Base-by-base conservation (phyloP, 2,113 vertebrate genomes). In the Gadus macrocephalus region DNA sequence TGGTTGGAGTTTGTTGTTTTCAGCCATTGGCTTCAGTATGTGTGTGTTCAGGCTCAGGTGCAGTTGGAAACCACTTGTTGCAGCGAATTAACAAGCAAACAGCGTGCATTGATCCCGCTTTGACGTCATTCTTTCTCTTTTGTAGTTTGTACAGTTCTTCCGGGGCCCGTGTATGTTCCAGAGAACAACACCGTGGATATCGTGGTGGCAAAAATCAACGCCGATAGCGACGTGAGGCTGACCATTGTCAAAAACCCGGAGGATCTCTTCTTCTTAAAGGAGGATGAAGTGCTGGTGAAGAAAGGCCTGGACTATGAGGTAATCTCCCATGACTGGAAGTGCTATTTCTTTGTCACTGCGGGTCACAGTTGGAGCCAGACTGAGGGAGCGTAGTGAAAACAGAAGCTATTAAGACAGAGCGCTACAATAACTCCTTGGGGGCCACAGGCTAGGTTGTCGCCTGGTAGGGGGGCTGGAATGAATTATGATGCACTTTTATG, bases 281-380 rank as follows among this genome's bases (percentile, higher is more conserved):
- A 87, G 8, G 73, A 77, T 5, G 69, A 74, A 35, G 73, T 93
- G 66, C 85, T 91, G 82, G 76, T 85, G 19, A 90, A 89, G 81
- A 91, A 86, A 69, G 84, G 81, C 16, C 75, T 93, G 64, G 92
- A 93, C 70, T 93, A 87, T 64, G 92, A 93, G 88, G 92, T 91
- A 82, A 31, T 71, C 55, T 17, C 55, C 15, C 55, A 58, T 58
- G 22, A 20, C 3, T 62, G 20, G 22, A 62, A 17, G 67, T 62
- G 59, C 42, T 49, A 9, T 49, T 12, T 49, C 42, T 49, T 49
- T 49, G 42, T 49, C 42, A 49, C 42, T 49, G 42, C 0, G 42
- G 42, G 42, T 49, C 42, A 49, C 9, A 49, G 42, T 49, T 9
- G 1, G 42, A 9, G 42, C 12, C 42, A 14, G 7, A 49, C 42